Conservation (phyloP, 2,888 invertebrate genomes). For the Cephalotes varians region DNA sequence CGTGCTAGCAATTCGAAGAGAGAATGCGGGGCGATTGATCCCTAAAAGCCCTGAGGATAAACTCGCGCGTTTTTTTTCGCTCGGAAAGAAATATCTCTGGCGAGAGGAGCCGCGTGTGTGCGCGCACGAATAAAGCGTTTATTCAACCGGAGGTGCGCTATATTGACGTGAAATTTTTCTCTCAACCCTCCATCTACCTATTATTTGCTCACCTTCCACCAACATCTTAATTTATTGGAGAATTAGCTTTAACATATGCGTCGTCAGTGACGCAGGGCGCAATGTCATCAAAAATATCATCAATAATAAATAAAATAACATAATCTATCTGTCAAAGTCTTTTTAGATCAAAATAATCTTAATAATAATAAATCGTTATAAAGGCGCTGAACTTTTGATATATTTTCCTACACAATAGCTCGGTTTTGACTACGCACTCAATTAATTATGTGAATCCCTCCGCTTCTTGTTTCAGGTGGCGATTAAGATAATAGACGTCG, state of each 20-base stretch:
- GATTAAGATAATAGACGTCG: constrained; percentile 91
- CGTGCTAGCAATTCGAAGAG: constrained; percentile 54
- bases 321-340: not conserved
- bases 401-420: not conserved
- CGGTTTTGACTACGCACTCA: not conserved
- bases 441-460: constrained; percentile 31
- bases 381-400: not conserved
- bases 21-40: constrained; percentile 55
- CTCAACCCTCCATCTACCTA: not conserved
- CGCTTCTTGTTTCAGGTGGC: constrained; percentile 88
- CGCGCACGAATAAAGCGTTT: constrained; percentile 46
- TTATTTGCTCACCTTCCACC: constrained; percentile 33
- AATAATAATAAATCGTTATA: not conserved
- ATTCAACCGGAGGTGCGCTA: constrained; percentile 33
- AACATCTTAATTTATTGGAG: constrained; percentile 27
- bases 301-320: not conserved
- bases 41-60: constrained; percentile 50
- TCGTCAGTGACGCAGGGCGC: not conserved
- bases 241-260: not conserved
- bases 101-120: not conserved
- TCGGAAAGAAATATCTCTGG: constrained; percentile 13
- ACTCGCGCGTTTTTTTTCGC: constrained; percentile 45
- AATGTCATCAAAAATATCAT: constrained; percentile 2
- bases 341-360: not conserved
- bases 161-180: constrained; percentile 44